Conservation (phyloP, 1,140 invertebrate species). For the Bombus pyrosoma region DNA sequence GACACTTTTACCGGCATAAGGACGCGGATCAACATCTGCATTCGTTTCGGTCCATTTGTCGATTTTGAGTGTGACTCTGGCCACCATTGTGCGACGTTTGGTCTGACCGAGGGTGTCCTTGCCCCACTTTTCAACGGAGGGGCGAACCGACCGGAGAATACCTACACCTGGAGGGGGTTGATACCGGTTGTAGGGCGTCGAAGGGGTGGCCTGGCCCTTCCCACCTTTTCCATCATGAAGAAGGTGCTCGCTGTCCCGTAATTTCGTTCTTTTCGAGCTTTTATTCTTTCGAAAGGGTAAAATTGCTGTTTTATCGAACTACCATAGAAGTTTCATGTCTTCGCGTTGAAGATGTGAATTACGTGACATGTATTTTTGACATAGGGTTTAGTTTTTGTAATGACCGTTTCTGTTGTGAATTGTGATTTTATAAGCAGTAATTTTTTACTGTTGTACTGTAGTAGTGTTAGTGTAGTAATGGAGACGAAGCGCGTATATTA, state of each 20-base stretch:
- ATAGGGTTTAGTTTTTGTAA: too few species aligned
- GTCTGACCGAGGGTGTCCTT: conserved; percentile 69
- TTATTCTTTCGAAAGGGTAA: neutral
- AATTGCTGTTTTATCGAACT: neutral
- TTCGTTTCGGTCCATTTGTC: conserved; percentile 67
- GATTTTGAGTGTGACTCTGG: conserved; percentile 44
- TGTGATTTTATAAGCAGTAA: neutral
- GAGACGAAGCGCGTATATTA: neutral
- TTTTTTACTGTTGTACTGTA: neutral
- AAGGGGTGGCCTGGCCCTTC: conserved; percentile 52
- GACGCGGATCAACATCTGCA: conserved; percentile 61
- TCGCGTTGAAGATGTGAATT: neutral
- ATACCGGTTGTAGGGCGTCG: conserved; percentile 52
- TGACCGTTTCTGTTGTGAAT: neutral
- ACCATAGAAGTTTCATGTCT: neutral
- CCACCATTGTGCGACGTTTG: conserved; percentile 45
- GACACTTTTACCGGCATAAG: conserved; percentile 13
- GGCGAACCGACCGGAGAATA: conserved; percentile 32
- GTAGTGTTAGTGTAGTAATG: neutral
- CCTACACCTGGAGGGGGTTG: conserved; percentile 36
- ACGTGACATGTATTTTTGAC: neutral
- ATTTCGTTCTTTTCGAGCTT: neutral
- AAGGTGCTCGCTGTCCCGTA: conserved; percentile 11
- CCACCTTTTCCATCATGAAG: neutral
- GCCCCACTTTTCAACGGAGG: conserved; percentile 67